Conservation (phyloP, 1,140 invertebrate genomes). For the Papilio helenus region DNA sequence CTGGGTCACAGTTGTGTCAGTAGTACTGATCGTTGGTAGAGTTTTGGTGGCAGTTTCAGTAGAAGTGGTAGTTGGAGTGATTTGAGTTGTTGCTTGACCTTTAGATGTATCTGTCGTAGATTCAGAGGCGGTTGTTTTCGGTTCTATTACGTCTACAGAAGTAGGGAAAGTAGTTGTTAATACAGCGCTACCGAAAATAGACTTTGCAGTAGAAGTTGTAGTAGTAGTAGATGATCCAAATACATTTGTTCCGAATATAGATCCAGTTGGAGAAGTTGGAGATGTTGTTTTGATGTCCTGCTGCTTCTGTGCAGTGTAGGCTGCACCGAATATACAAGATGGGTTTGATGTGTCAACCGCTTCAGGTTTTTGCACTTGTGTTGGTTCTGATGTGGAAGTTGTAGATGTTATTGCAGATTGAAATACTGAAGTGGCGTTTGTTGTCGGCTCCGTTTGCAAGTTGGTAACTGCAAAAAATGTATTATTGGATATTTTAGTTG, state of each 20-base stretch:
- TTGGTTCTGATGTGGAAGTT: constrained; percentile 28
- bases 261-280: constrained; percentile 45
- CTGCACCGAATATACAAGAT: constrained; percentile 59
- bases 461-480: constrained; percentile 46
- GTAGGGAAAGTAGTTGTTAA: constrained; percentile 21
- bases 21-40: constrained; percentile 40
- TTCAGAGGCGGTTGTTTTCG: neutral
- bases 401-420: constrained; percentile 11
- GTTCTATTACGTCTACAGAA: too few species aligned
- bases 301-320: constrained; percentile 48
- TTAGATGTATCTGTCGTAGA: constrained; percentile 38
- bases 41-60: constrained; percentile 35
- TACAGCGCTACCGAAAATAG: constrained; percentile 47
- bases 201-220: constrained; percentile 45
- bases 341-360: constrained; percentile 43
- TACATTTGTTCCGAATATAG: constrained; percentile 47
- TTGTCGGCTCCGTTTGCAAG: constrained; percentile 39
- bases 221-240: constrained; percentile 45
- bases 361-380: constrained; percentile 13
- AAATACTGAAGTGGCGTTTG: constrained; percentile 42
- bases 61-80: constrained; percentile 36
- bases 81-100: constrained; percentile 31
- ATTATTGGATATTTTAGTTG: neutral
- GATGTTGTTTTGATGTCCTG: constrained; percentile 5
- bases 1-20: constrained; percentile 6